A percentile compares a stretch with the other conserved stretches of the same genome.
phyloP scores from a whole-genome alignment of 2,888 invertebrate genomes.

The Trissolcus japonicus region DNA sequence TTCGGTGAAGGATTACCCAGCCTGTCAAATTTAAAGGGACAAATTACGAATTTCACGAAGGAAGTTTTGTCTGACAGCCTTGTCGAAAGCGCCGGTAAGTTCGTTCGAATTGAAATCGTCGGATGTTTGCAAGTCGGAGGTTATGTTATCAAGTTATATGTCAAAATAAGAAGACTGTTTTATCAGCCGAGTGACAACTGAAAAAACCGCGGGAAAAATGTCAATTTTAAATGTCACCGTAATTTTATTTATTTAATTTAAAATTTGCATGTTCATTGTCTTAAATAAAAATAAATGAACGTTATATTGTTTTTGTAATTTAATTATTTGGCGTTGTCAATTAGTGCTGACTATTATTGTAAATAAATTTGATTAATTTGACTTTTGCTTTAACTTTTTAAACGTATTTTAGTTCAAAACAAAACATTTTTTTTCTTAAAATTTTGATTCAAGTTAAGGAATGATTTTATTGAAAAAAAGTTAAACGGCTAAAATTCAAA shows the following conservation, averaged over 20 bases:
- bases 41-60: constrained; percentile 91
- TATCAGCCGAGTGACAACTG: constrained; percentile 61
- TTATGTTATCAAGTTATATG: constrained; percentile 66
- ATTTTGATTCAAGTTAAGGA: too few species aligned
- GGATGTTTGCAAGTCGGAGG: constrained; percentile 2
- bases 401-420: too few species aligned
- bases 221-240: neutral
- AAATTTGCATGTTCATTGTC: too few species aligned
- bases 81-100: constrained; percentile 80
- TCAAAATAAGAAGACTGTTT: constrained; percentile 71
- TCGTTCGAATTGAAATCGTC: constrained; percentile 2
- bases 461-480: constrained; percentile 1
- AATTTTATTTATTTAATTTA: too few species aligned
- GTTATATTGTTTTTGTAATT: too few species aligned
- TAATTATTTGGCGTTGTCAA: too few species aligned
- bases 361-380: too few species aligned
- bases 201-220: constrained; percentile 24
- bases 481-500: constrained; percentile 11
- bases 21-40: constrained; percentile 85
- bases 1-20: constrained; percentile 73
- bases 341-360: neutral
- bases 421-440: too few species aligned
- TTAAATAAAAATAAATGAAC: too few species aligned
- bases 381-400: too few species aligned
- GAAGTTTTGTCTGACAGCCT: constrained; percentile 89